These are phyloP conservation scores for Rhizomys pruinosus DNA, from an alignment of 2,113 vertebrate species.

Conservation along the genomic window DNA sequence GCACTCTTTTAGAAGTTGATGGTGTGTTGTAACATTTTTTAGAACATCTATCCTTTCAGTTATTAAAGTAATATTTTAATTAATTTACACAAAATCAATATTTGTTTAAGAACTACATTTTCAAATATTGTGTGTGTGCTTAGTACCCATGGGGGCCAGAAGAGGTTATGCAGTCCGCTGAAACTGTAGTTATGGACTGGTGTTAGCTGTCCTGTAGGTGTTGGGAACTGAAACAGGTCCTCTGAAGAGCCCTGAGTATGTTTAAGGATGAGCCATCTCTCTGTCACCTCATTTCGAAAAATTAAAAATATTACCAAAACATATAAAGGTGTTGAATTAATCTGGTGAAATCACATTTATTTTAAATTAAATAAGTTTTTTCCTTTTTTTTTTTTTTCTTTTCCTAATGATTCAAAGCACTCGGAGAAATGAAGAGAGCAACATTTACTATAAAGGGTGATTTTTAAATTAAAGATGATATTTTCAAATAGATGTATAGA, in stretches of 20 bases:
- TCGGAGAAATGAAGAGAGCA: background rate
- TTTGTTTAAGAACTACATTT: background rate
- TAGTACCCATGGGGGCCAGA: too few species aligned
- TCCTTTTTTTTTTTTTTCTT: background rate
- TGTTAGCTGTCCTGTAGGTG: too few species aligned
- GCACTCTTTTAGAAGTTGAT: background rate
- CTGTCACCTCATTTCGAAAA: too few species aligned
- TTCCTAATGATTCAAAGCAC: background rate
- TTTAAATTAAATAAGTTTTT: slow-evolving; percentile 26
- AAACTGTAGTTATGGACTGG: too few species aligned
- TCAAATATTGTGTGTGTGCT: background rate
- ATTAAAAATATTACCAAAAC: background rate
- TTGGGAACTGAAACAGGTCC: background rate
- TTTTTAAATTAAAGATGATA: background rate
- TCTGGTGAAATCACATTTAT: background rate
- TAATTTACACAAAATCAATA: background rate
- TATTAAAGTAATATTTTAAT: too few species aligned
- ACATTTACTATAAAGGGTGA: background rate
- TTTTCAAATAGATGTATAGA: background rate
- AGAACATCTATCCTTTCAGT: background rate
- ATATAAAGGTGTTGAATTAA: background rate
- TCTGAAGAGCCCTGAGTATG: too few species aligned
- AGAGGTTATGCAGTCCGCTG: too few species aligned
- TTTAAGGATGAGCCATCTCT: too few species aligned
- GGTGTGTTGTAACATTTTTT: background rate